Conservation (phyloP, 2,888 invertebrate species). For the Mythimna vitellina region DNA sequence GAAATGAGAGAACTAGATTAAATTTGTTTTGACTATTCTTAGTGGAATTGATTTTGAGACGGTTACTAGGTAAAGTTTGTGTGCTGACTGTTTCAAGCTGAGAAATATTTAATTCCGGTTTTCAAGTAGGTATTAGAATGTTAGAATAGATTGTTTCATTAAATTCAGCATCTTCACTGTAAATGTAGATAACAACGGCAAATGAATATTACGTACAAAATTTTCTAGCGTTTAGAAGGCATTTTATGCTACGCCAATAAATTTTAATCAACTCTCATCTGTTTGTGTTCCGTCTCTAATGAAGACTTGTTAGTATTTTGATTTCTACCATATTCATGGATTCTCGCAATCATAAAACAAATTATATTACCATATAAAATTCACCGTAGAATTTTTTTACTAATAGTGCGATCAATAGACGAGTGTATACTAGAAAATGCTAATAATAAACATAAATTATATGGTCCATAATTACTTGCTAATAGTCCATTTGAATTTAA, state of each 20-base stretch:
- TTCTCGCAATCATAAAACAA: conserved; percentile 39
- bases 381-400: conserved; percentile 31
- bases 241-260: conserved; percentile 12
- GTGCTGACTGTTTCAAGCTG: not conserved
- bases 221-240: not conserved
- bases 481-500: conserved; percentile 47
- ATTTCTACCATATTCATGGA: conserved; percentile 21
- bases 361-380: conserved; percentile 44
- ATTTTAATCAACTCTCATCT: conserved; percentile 14
- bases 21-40: conserved; percentile 60
- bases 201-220: not conserved
- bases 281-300: conserved; percentile 29
- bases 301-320: conserved; percentile 35
- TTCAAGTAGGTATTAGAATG: not conserved
- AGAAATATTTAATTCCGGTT: not conserved
- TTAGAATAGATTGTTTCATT: not conserved
- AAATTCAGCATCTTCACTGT: not conserved
- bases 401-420: conserved; percentile 39
- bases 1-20: conserved; percentile 55
- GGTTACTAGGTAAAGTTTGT: conserved; percentile 22
- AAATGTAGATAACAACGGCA: not conserved
- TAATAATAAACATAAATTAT: conserved; percentile 63
- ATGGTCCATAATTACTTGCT: conserved; percentile 58
- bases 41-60: conserved; percentile 48
- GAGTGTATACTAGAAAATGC: conserved; percentile 48